Percentiles rank a stretch among this genome's conserved stretches.
phyloP scores from a whole-genome alignment of 2,888 invertebrate genomes.

The Microplitis manilae region DNA sequence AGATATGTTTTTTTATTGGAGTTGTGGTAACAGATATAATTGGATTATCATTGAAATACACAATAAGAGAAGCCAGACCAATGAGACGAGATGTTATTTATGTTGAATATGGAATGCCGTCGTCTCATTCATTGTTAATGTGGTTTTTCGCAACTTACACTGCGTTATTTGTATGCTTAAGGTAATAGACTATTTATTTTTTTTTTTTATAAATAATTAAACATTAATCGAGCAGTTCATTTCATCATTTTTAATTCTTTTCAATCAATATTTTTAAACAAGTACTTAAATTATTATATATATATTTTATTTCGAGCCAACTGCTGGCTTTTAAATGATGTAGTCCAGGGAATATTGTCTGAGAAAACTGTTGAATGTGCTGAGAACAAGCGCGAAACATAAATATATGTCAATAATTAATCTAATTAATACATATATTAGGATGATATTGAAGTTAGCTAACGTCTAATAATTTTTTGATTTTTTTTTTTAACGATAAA shows the following conservation, averaged over 20 bases:
- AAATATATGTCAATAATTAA: no score
- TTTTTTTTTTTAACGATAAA: no score
- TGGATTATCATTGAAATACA: constrained; percentile 86
- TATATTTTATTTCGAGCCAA: no score
- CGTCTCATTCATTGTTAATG: constrained; percentile 91
- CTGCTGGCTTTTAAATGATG: no score
- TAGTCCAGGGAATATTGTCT: constrained; percentile 72
- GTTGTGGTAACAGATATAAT: constrained; percentile 83
- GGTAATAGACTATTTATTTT: constrained; percentile 74
- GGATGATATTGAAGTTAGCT: no score
- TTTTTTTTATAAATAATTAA: constrained; percentile 21
- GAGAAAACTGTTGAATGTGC: constrained; percentile 82
- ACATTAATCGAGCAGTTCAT: background rate
- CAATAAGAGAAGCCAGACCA: constrained; percentile 87
- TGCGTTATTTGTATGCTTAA: constrained; percentile 87
- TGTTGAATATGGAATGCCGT: constrained; percentile 92
- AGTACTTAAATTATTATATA: no score
- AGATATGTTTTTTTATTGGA: constrained; percentile 90
- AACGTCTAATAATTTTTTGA: no score
- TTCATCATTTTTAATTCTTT: background rate
- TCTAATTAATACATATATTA: no score
- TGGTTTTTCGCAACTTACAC: constrained; percentile 93
- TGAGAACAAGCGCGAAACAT: constrained; percentile 87
- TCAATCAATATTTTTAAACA: no score
- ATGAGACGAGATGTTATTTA: constrained; percentile 78